Base-by-base conservation (phyloP, 2,797 vertebrate species). In the Acridotheres tristis region DNA sequence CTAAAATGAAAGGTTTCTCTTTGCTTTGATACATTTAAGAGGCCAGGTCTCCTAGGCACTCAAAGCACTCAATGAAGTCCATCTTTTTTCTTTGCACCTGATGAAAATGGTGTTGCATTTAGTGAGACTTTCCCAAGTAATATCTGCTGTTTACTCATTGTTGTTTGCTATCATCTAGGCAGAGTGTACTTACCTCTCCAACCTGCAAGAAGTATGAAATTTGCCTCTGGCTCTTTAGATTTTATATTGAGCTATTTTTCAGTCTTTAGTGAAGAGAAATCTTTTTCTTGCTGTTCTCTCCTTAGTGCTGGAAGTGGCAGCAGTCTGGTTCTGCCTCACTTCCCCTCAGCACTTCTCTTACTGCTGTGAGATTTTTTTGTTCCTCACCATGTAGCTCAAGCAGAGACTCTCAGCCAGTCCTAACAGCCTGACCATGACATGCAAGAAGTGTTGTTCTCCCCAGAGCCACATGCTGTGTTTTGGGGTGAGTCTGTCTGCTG, bases 231-330 rank as follows among this genome's bases (percentile, higher is more conserved):
- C 89, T 81, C 83, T 90, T 95, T 93, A 80, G 85, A 85, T 95
- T 96, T 97, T 94, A 91, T 95, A 97, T 96, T 95, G 96, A 97
- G 69, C 88, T 95, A 85, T 95, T 97, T 97, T 97, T 97, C 85
- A 95, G 68, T 90, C 62, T 90, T 95, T 65, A 91, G 77, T 66
- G 50, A 95, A 94, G 80, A 93, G 97, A 94, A 96, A 96, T 82
- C 40, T 80, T 94, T 94, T 96, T 63, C 67, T 79, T 91, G 50
- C 62, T 93, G 19, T 36, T 89, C 32, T 89, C 26, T 71, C 68
- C 85, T 93, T 13, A 10, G 38, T 80, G 57, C 80, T 95, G 53
- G 88, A 88, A 81, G 54, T 30, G 54, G 69, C 63, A 94, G 62
- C n/a, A 13, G 11, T 32, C 16, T 48, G 57, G 42, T 54, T 85